Evolutionary conservation across 2,113 vertebrate genomes (phyloP), one percentile per base, ranked within the genome.

Genomic region (Greenwoodochromis staneri): DNA sequence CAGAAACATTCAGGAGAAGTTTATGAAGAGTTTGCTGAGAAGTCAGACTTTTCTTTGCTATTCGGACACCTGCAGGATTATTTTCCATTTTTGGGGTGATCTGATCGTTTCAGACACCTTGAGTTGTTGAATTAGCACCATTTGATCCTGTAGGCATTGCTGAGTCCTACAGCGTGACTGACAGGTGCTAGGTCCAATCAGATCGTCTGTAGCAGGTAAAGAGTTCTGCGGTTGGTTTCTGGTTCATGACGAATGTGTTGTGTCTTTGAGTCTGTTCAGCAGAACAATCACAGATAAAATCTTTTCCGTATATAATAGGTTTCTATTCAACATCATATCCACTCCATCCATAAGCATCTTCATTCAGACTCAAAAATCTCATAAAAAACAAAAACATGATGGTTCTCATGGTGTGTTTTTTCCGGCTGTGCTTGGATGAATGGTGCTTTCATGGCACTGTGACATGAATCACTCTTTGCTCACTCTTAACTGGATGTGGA

Each of bases 71-170:
- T 51, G 71, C 63, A 61, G 80, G 71, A n/a, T 19, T 49, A 80
- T 24, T 34, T 51, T 36, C 4, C 86, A 11, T 47, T 42, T 83
- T 73, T 16, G 4, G 34, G 81, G 84, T 17, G 59, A 81, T 55
- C 85, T 51, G 81, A 55, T 3, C 5, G 13, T 19, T 88, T 76
- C 63, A 84, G 81, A 86, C 82, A 84, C 57, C 80, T 81, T 2
- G 12, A 82, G 87, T 87, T 14, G 2, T 85, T 90, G 61, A 80
- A 89, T 85, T 96, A 96, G 96, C 96, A 97, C 96, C 96, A 93
- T 92, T 88, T 93, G 91, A 87, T 84, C 89, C 80, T 88, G 89
- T 83, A 49, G 88, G 84, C 5, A 27, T 61, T 53, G 51, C 83
- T 29, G 27, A 36, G 89, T 78, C 92, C 81, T 29, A 80, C 80